A percentile compares a stretch with the other conserved stretches of the same genome.
These are phyloP conservation scores for Apostichopus californicus DNA, from an alignment of 35 echinoderm and acorn worm species.

Conservation along the genomic window DNA sequence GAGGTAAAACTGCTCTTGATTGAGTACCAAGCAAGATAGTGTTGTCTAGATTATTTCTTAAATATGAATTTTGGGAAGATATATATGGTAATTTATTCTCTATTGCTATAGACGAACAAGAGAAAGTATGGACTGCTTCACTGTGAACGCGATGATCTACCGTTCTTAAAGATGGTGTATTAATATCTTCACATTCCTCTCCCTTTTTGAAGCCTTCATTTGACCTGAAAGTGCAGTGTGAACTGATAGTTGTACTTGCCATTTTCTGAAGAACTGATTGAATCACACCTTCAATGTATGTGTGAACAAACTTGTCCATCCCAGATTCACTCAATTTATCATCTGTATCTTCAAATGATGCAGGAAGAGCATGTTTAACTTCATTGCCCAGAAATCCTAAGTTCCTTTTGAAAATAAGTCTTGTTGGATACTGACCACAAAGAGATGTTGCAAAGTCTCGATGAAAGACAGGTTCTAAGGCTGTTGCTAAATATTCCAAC, in stretches of 20 bases:
- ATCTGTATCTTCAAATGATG: neutral
- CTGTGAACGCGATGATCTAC: neutral
- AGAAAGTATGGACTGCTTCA: neutral
- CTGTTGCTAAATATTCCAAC: conserved; percentile 90
- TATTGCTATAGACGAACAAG: neutral
- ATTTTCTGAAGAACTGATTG: conserved; percentile 47
- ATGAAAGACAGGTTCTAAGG: conserved; percentile 95
- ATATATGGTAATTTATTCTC: neutral
- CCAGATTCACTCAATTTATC: neutral
- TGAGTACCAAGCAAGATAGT: conserved; percentile 4
- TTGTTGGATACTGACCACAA: conserved; percentile 75
- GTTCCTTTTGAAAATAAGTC: conserved; percentile 8
- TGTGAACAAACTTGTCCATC: conserved; percentile 62
- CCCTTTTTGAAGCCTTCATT: neutral
- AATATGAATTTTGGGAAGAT: neutral
- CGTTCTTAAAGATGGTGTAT: neutral
- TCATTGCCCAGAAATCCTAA: neutral
- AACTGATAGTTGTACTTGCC: neutral
- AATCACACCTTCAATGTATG: conserved; percentile 61
- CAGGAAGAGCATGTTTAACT: neutral
- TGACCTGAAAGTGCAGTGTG: neutral
- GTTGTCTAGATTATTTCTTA: neutral
- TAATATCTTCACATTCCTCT: neutral
- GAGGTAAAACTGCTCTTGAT: conserved; percentile 4
- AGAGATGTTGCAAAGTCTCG: conserved; percentile 79